Base-by-base conservation (phyloP, 37 sponge, comb jelly and placozoan genomes). In the Chondrilla cf. caribensis region DNA sequence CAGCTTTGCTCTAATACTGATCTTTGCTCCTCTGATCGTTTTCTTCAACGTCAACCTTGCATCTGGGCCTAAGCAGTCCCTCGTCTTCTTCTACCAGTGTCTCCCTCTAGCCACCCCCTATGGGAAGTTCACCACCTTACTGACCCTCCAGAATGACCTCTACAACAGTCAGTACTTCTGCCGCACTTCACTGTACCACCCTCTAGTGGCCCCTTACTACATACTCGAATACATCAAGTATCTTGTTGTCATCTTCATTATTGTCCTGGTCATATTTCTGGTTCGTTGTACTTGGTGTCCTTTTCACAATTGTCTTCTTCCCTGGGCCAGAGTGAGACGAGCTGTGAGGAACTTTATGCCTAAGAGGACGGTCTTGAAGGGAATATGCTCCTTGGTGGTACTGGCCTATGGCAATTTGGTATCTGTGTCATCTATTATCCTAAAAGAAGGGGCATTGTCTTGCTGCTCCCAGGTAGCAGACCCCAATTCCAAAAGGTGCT, bases 21-120 rank as follows among this genome's bases (percentile, higher is more conserved):
- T 47, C 9, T 11, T 47, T 47, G 51, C 11, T 47, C 51, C 51
- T 47, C 51, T 73, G n/a, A 3, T 73, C 3, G 76, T 38, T n/a
- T 73, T 73, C 76, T 73, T 36, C 24, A 73, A 73, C 76, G 40
- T 73, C 76, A 73, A 73, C 76, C 42, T 73, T 3, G 76, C 76
- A 18, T 37, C 76, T 6, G 76, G 76, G 2, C 76, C 44, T 38
- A 37, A 37, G 24, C 76, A 73, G 24, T 73, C 76, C 6, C 5
- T 73, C 25, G 9, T 73, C 44, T 73, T 73, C 42, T 73, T 73
- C 44, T 40, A 73, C 44, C 76, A 73, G 42, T n/a, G 31, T 24
- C n/a, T 42, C 21, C 76, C 76, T 29, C 64, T 62, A 7, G 64
- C 29, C 29, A 29, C 29, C 6, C 29, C 64, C 11, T 47, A 14